These are phyloP conservation scores for Sitta europaea DNA, from an alignment of 2,113 vertebrate species.

Conservation along the genomic window DNA sequence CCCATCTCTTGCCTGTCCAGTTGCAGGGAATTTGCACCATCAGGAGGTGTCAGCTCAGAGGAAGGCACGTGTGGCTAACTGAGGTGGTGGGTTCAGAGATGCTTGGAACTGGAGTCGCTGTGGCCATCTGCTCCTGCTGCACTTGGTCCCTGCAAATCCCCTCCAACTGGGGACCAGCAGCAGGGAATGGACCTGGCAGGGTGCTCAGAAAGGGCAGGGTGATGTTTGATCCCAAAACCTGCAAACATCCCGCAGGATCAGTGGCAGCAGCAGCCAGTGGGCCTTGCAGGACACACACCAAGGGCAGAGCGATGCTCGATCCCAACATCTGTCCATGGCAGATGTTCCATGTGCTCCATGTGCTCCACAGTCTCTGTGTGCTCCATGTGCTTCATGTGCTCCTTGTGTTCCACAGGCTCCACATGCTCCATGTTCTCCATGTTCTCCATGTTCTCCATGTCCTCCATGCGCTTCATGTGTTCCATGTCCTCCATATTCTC, in stretches of 20 bases:
- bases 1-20: neutral
- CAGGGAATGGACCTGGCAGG: neutral
- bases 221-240: neutral
- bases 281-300: neutral
- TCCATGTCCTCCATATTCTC: too few species aligned
- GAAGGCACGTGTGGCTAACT: neutral
- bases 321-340: neutral
- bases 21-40: neutral
- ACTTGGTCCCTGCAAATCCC: neutral
- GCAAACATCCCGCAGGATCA: fast-evolving
- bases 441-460: too few species aligned
- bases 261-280: fast-evolving
- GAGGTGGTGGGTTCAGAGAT: neutral
- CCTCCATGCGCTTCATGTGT: neutral
- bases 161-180: neutral
- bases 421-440: too few species aligned
- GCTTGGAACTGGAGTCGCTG: neutral
- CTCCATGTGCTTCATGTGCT: too few species aligned
- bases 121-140: fast-evolving
- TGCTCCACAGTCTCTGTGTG: too few species aligned
- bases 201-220: neutral
- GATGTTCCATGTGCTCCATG: too few species aligned
- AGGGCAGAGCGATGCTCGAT: neutral
- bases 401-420: too few species aligned
- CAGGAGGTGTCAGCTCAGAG: neutral